A percentile compares a stretch with the other conserved stretches of the same genome.
phyloP scores from a whole-genome alignment of 2,113 vertebrate species.

The Haemorhous mexicanus region DNA sequence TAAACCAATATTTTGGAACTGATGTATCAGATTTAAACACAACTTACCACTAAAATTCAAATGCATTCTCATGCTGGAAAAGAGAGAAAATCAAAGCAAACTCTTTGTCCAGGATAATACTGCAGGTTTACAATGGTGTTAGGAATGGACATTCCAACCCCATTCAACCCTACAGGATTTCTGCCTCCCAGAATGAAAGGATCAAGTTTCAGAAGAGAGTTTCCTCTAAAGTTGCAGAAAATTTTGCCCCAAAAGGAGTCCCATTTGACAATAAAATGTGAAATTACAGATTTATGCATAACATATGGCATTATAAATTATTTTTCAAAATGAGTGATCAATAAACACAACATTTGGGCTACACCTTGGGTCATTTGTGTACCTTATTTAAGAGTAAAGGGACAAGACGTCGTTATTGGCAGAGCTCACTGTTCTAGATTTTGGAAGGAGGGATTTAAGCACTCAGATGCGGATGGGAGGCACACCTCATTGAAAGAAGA shows the following conservation, averaged over 20 bases:
- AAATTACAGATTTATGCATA: background rate
- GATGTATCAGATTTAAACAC: background rate
- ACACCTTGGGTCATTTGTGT: fast-evolving
- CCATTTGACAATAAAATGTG: background rate
- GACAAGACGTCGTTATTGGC: background rate
- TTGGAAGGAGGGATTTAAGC: background rate
- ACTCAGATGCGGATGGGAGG: background rate
- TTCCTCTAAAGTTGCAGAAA: background rate
- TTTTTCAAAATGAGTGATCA: background rate
- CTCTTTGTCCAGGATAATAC: background rate
- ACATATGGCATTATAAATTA: background rate
- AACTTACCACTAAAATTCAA: background rate
- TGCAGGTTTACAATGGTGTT: background rate
- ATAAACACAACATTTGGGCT: background rate
- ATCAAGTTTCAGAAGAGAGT: background rate
- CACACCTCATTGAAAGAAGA: background rate
- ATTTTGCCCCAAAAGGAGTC: background rate
- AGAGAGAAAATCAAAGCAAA: background rate
- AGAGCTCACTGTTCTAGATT: background rate
- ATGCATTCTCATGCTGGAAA: background rate
- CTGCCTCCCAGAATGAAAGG: background rate
- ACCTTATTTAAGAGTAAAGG: background rate
- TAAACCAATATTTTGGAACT: background rate
- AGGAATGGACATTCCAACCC: background rate
- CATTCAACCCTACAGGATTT: background rate